A percentile compares a stretch with the other conserved stretches of the same genome.
These are phyloP conservation scores for Tortrix viridana DNA, from an alignment of 2,888 invertebrate genomes.

Conservation along the genomic window DNA sequence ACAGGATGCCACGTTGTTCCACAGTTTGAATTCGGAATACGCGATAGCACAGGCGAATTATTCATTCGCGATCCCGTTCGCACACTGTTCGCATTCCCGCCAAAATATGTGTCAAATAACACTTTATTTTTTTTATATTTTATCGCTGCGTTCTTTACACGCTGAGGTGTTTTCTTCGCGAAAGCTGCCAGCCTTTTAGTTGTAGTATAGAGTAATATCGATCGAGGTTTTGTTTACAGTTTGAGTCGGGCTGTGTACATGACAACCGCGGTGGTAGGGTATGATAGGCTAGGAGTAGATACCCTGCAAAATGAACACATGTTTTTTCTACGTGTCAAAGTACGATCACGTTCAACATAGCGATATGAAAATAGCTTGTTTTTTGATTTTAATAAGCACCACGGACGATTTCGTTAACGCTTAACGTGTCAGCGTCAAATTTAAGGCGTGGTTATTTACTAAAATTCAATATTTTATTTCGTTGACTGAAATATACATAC, in stretches of 20 bases:
- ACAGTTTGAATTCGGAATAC: slow-evolving; percentile 68
- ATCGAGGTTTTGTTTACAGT: slow-evolving; percentile 80
- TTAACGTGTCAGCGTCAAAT: too few species aligned
- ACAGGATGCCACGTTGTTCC: slow-evolving; percentile 82
- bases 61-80: slow-evolving; percentile 70
- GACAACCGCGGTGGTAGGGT: slow-evolving; percentile 77
- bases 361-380: too few species aligned
- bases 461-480: too few species aligned
- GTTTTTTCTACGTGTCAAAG: too few species aligned
- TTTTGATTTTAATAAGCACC: too few species aligned
- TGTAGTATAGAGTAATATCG: slow-evolving; percentile 69
- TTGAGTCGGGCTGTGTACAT: slow-evolving; percentile 78
- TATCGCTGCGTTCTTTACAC: slow-evolving; percentile 39
- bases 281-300: slow-evolving; percentile 53
- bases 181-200: slow-evolving; percentile 68
- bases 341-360: too few species aligned
- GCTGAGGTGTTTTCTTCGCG: slow-evolving; percentile 54
- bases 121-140: slow-evolving; percentile 19
- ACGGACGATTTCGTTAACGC: too few species aligned
- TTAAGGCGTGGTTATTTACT: too few species aligned
- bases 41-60: slow-evolving; percentile 54
- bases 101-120: slow-evolving; percentile 55
- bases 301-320: background rate
- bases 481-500: background rate
- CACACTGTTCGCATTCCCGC: slow-evolving; percentile 64